Conservation (phyloP, 2,113 vertebrate species). For the Neofelis nebulosa region DNA sequence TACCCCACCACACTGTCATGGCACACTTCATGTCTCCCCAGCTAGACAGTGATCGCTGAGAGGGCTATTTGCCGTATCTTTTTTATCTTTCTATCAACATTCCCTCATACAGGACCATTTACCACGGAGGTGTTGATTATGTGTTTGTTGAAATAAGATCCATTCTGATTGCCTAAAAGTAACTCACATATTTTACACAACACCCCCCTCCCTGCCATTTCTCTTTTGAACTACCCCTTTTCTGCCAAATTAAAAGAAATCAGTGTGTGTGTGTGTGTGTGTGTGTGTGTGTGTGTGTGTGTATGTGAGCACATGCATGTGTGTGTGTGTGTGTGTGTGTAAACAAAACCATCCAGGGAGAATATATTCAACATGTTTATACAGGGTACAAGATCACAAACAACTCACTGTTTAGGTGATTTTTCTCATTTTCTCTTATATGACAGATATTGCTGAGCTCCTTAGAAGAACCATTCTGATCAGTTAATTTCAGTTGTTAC, state of each 20-base stretch:
- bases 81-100: neutral
- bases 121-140: neutral
- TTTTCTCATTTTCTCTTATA: neutral
- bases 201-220: neutral
- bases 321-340: neutral
- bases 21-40: neutral
- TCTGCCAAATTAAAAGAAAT: neutral
- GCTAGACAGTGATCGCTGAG: neutral
- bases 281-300: neutral
- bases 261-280: neutral
- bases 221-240: neutral
- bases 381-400: neutral
- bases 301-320: neutral
- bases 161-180: neutral
- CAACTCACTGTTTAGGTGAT: neutral
- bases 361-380: neutral
- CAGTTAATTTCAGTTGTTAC: neutral
- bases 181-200: neutral
- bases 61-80: neutral
- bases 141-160: neutral
- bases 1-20: fast-evolving
- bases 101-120: neutral
- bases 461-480: neutral
- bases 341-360: neutral
- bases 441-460: neutral